These are phyloP conservation scores for Glaucopsyche alexis DNA, from an alignment of 2,888 invertebrate genomes.

Conservation along the genomic window DNA sequence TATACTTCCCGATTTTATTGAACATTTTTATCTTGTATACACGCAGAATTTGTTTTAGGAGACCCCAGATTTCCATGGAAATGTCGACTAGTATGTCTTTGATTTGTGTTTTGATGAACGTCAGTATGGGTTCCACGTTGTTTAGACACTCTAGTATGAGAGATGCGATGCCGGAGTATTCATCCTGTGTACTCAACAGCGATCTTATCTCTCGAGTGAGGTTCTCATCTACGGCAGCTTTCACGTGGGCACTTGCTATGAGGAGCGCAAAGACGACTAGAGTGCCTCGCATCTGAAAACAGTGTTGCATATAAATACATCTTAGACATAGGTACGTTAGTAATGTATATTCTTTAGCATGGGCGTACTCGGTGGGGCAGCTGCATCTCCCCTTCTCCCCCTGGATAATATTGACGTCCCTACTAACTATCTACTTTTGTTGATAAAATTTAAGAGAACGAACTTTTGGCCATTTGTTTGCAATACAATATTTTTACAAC, in stretches of 20 bases:
- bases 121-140: slow-evolving; percentile 46
- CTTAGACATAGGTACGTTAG: not conserved
- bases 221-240: slow-evolving; percentile 21
- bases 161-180: slow-evolving; percentile 30
- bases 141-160: slow-evolving; percentile 38
- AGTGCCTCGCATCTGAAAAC: slow-evolving; percentile 44
- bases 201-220: slow-evolving; percentile 34
- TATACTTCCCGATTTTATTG: slow-evolving; percentile 50
- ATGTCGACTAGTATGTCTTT: slow-evolving; percentile 51
- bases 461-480: too few species aligned
- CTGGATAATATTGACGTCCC: too few species aligned
- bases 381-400: too few species aligned
- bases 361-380: too few species aligned
- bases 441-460: too few species aligned
- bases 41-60: slow-evolving; percentile 43
- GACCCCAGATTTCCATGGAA: slow-evolving; percentile 44
- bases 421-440: too few species aligned
- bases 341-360: not conserved
- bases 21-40: slow-evolving; percentile 52
- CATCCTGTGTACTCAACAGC: slow-evolving; percentile 25
- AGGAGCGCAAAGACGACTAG: slow-evolving; percentile 30
- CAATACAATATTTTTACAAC: too few species aligned
- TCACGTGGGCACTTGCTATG: slow-evolving; percentile 20
- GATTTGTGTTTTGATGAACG: slow-evolving; percentile 50
- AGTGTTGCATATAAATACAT: not conserved